These are phyloP conservation scores for Mellivora capensis DNA, from an alignment of 2,113 vertebrate genomes.

Conservation along the genomic window DNA sequence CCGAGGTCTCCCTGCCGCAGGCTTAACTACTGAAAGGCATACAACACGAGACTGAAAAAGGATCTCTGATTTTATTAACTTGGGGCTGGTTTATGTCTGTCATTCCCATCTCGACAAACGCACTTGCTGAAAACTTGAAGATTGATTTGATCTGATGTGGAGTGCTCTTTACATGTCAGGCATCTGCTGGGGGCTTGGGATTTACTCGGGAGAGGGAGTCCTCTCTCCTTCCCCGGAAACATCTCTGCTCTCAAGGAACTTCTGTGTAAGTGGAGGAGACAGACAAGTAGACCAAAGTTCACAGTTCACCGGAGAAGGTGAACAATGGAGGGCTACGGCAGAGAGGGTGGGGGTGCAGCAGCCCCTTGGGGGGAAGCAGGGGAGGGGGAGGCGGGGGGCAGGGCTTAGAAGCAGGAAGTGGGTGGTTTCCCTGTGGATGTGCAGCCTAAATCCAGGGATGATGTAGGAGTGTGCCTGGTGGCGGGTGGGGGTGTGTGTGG, in stretches of 20 bases:
- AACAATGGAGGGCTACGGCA: neutral
- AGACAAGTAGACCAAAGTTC: neutral
- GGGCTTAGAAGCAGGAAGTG: neutral
- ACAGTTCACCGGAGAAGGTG: neutral
- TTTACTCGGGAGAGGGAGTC: neutral
- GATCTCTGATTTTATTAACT: neutral
- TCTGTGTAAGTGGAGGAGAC: neutral
- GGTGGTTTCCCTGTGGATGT: accelerated
- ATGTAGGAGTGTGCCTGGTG: neutral
- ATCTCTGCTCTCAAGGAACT: neutral
- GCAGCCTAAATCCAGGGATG: neutral
- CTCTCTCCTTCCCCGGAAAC: neutral
- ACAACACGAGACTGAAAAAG: neutral
- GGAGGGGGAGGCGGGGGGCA: neutral
- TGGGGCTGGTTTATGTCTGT: neutral
- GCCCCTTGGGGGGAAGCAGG: too few species aligned
- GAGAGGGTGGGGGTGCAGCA: accelerated
- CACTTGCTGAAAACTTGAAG: neutral
- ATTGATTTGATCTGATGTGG: neutral
- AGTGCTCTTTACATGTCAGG: neutral
- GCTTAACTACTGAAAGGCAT: neutral
- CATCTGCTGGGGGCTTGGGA: neutral
- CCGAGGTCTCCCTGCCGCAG: neutral
- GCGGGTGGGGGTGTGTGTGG: accelerated
- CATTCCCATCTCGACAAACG: neutral